Conservation (phyloP, 2,797 vertebrate species). For the Chromis chromis region DNA sequence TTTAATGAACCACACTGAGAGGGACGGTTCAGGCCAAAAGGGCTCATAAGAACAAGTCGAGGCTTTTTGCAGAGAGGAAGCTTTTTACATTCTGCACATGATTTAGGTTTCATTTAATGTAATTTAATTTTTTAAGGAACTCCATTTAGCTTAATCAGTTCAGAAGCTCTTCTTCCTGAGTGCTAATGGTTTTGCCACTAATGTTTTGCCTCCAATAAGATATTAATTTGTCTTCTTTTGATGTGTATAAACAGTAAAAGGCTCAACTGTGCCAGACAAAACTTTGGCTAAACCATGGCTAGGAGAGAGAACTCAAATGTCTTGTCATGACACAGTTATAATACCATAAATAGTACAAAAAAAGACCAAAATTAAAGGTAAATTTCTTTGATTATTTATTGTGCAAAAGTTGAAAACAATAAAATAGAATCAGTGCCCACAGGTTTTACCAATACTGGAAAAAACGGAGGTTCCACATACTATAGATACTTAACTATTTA, state of each 20-base stretch:
- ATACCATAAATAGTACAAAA: too few relatives aligned
- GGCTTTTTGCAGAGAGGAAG: background rate
- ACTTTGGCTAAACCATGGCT: too few relatives aligned
- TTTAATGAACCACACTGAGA: slow-evolving; percentile 21
- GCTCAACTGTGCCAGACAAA: background rate
- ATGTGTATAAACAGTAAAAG: background rate
- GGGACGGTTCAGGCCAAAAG: background rate
- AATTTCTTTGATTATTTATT: too few relatives aligned
- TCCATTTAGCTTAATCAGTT: slow-evolving; percentile 13
- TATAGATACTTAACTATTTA: too few relatives aligned
- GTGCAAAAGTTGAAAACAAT: too few relatives aligned
- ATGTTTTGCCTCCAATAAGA: background rate
- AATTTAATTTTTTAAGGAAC: slow-evolving; percentile 19
- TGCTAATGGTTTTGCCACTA: background rate
- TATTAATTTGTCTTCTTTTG: background rate
- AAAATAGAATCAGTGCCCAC: too few relatives aligned
- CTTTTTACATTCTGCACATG: slow-evolving; percentile 18
- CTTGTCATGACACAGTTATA: too few relatives aligned
- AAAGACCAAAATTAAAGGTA: too few relatives aligned
- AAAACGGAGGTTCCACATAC: too few relatives aligned
- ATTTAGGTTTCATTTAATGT: slow-evolving; percentile 28
- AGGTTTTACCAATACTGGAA: too few relatives aligned
- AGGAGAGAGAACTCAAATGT: too few relatives aligned
- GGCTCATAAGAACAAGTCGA: background rate
- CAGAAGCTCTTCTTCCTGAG: background rate